Conservation (phyloP, 1,140 invertebrate species). For the Vollenhovia emeryi region DNA sequence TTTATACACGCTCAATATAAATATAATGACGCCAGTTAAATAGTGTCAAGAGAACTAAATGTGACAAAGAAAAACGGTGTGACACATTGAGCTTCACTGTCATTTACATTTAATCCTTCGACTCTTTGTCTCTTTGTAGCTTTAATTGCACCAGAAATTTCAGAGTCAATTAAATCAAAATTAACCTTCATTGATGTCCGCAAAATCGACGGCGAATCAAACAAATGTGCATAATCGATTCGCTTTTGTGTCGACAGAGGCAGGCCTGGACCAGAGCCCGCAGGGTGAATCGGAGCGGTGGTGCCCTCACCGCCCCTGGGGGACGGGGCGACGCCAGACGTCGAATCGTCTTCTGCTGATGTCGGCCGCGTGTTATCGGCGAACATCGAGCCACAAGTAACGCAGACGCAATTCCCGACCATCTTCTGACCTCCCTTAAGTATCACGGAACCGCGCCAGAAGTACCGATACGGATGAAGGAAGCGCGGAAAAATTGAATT, state of each 20-base stretch:
- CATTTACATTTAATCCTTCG: neutral
- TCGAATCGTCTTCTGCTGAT: conserved; percentile 75
- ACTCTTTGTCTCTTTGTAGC: neutral
- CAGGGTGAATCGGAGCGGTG: conserved; percentile 86
- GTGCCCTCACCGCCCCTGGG: conserved; percentile 83
- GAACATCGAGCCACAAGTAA: conserved; percentile 62
- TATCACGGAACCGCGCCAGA: conserved; percentile 18
- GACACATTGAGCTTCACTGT: neutral
- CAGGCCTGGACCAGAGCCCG: conserved; percentile 86
- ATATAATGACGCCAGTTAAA: neutral
- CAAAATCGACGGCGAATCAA: neutral
- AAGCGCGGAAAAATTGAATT: neutral
- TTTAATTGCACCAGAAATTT: neutral
- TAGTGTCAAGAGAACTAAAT: conserved; percentile 12
- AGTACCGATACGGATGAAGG: neutral
- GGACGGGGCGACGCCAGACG: conserved; percentile 73
- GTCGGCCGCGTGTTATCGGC: conserved; percentile 73
- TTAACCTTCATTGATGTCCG: neutral
- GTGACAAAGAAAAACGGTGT: neutral
- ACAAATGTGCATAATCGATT: neutral
- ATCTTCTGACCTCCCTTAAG: conserved; percentile 47
- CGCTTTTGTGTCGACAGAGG: conserved; percentile 79
- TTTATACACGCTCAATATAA: neutral
- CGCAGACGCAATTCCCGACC: conserved; percentile 59
- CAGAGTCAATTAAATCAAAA: neutral